These are phyloP conservation scores for Lacerta viridis DNA, from an alignment of 2,797 vertebrate genomes.

Conservation along the genomic window DNA sequence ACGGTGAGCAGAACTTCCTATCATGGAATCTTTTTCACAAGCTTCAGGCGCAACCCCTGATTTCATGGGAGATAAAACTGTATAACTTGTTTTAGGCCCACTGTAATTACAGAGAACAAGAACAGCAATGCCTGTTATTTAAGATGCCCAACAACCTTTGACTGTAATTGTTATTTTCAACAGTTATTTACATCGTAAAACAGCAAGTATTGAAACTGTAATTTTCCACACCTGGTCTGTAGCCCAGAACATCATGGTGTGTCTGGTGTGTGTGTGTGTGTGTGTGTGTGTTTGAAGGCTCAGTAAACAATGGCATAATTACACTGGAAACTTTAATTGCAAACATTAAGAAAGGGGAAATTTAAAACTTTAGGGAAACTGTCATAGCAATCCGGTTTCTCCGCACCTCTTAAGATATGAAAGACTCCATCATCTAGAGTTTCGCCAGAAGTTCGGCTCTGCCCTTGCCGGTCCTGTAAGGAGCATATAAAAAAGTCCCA, in stretches of 20 bases:
- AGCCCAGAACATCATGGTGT: background rate
- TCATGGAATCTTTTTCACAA: background rate
- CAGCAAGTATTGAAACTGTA: background rate
- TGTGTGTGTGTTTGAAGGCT: background rate
- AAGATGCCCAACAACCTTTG: background rate
- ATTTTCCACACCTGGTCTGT: background rate
- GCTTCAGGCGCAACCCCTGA: background rate
- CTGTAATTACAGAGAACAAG: slow-evolving; percentile 5
- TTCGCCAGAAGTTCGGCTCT: too few species aligned
- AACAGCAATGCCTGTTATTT: slow-evolving; percentile 4
- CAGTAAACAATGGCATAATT: background rate
- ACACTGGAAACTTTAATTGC: background rate
- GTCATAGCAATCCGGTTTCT: background rate
- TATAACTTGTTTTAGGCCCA: background rate
- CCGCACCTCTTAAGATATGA: background rate
- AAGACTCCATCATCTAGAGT: background rate
- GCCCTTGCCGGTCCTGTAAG: too few species aligned
- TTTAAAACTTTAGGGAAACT: background rate
- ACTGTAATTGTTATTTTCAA: background rate
- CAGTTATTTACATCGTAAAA: background rate
- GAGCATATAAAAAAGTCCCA: too few species aligned
- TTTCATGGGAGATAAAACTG: background rate
- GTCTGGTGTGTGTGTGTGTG: too few species aligned
- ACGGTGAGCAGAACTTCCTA: background rate
- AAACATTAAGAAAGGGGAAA: background rate